phyloP scores from a whole-genome alignment of 92 coral and sea anemone genomes.

The Paragorgia papillata region DNA sequence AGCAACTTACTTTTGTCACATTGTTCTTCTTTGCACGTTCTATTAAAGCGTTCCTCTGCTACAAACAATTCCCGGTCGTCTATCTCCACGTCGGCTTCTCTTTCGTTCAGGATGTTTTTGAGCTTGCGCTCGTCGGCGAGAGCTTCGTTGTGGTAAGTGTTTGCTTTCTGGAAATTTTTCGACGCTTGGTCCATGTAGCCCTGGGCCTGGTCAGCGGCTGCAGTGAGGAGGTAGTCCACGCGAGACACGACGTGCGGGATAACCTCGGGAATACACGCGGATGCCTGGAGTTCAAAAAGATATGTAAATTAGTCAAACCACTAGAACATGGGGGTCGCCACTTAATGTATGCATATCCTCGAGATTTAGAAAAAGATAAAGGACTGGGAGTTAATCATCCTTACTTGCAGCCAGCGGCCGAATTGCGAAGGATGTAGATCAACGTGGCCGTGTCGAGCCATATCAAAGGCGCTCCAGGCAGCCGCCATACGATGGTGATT shows the following conservation, averaged over 20 bases:
- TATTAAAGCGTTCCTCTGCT: constrained; percentile 82
- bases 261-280: constrained; percentile 87
- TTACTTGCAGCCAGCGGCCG: too few relatives aligned
- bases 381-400: too few relatives aligned
- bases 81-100: constrained; percentile 60
- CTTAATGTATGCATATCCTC: too few relatives aligned
- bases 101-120: constrained; percentile 62
- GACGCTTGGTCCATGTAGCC: constrained; percentile 85
- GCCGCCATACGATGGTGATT: too few relatives aligned
- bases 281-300: constrained; percentile 60
- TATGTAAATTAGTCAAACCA: background rate
- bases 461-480: too few relatives aligned
- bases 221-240: constrained; percentile 57
- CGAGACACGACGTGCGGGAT: constrained; percentile 65
- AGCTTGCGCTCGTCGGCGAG: constrained; percentile 68
- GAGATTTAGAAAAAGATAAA: too few relatives aligned
- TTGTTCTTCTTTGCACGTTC: constrained; percentile 73
- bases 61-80: constrained; percentile 81
- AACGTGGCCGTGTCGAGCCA: too few relatives aligned
- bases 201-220: constrained; percentile 86
- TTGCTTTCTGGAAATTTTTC: constrained; percentile 85
- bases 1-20: constrained; percentile 73
- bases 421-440: too few relatives aligned
- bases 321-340: too few relatives aligned
- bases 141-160: constrained; percentile 79